Base-by-base conservation (phyloP, 2,797 vertebrate genomes). In the Ambastaia sidthimunki region DNA sequence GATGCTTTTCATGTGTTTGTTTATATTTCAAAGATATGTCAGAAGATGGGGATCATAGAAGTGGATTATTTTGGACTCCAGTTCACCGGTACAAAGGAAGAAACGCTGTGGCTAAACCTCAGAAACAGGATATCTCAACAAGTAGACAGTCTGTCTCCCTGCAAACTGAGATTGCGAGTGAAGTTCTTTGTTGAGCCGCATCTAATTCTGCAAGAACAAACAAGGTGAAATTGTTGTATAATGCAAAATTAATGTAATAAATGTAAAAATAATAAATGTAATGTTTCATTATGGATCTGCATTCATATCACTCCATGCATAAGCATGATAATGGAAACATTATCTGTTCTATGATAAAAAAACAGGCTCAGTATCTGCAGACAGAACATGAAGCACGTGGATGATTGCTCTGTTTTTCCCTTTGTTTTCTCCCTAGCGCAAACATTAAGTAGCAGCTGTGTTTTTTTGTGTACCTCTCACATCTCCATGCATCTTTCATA, bases 141-240 rank as follows among this genome's bases (percentile, higher is more conserved):
- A 90, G 93, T 96, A 90, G 95, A 95, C 69, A 93, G 90, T 19
- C 87, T 95, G 75, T 91, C 93, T 62, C 94, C 93, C 74, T 95
- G 93, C 63, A 90, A 94, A 67, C 84, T 96, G 79, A 95, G 93
- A 85, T 84, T 96, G 55, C 89, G 91, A 87, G 95, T 96, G 82
- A 96, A 96, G 85, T 96, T 95, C 89, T 96, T 96, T 88, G 94
- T 96, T 84, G 95, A 96, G 80, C 95, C 95, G 0, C 95, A 96
- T 90, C 93, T 96, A 86, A 93, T 96, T 80, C 91, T 96, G 78
- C 95, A 96, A 83, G 95, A 96, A 62, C 93, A 95, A 86, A 94
- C 94, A 2, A 94, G 94, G 95, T 95, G 15, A 79, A 9, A 28
- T 28, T 28, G n/a, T 28, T 28, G 28, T 28, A 10, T 10, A 44